These are phyloP conservation scores for Isichthys henryi DNA, from an alignment of 2,113 vertebrate genomes.

Conservation along the genomic window DNA sequence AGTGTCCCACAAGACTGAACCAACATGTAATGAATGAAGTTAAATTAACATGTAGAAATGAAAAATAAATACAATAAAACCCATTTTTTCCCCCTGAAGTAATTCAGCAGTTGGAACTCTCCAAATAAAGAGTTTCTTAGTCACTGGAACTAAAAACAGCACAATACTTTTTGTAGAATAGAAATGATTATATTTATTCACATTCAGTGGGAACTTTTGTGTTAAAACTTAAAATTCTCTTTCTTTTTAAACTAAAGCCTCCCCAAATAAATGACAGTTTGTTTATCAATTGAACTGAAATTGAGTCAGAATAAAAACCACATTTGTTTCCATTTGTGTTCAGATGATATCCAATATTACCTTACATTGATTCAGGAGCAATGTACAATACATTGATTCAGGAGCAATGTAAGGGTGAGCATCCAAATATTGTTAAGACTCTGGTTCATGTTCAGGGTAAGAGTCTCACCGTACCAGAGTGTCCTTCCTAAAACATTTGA, in stretches of 20 bases:
- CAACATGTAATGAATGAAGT: background rate
- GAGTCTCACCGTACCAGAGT: background rate
- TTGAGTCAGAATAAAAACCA: background rate
- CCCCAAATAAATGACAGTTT: background rate
- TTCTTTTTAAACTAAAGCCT: background rate
- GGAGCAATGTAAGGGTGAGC: background rate
- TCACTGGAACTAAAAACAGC: background rate
- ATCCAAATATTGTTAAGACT: background rate
- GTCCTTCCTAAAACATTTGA: background rate
- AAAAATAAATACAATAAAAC: background rate
- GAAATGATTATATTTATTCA: background rate
- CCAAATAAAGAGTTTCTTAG: background rate
- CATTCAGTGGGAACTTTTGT: background rate
- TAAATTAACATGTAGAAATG: background rate
- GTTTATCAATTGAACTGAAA: background rate
- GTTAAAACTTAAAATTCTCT: background rate
- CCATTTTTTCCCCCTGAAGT: background rate
- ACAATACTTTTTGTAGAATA: background rate
- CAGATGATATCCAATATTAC: background rate
- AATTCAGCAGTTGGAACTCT: background rate
- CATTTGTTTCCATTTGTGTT: background rate
- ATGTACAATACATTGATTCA: background rate
- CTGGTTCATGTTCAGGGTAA: background rate
- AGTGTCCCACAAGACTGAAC: background rate
- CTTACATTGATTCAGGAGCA: background rate